Evolutionary conservation across 2,113 vertebrate genomes (phyloP).

Genomic region (Crotalus viridis): DNA sequence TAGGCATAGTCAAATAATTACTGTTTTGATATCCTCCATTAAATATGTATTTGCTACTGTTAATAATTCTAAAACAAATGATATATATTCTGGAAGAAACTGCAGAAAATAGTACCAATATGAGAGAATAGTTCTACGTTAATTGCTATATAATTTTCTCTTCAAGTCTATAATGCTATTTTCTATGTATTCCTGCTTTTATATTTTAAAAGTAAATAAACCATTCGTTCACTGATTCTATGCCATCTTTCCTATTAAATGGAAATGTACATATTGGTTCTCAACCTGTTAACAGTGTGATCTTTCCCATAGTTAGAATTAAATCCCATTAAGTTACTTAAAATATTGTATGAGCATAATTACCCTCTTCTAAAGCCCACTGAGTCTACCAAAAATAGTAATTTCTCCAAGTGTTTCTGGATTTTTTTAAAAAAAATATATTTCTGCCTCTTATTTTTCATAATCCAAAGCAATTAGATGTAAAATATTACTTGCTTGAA

Average conservation of each 20-base stretch:
- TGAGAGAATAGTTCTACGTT: not conserved
- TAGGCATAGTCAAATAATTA: not conserved
- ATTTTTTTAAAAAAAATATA: not conserved
- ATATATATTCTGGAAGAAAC: not conserved
- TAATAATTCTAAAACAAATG: not conserved
- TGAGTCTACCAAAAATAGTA: not conserved
- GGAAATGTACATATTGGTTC: not conserved
- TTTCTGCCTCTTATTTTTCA: not conserved
- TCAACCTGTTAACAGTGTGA: not conserved
- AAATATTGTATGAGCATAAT: not conserved
- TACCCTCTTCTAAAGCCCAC: not conserved
- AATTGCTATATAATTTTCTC: not conserved
- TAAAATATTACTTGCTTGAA: not conserved
- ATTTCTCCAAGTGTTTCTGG: not conserved
- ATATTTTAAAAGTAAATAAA: not conserved
- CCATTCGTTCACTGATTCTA: not conserved
- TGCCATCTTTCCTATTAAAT: not conserved
- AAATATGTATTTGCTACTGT: not conserved
- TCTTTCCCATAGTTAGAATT: not conserved
- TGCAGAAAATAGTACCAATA: not conserved
- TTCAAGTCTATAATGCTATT: slow-evolving; percentile 6
- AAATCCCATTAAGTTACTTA: not conserved
- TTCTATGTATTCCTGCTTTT: not conserved
- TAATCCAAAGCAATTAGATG: not conserved
- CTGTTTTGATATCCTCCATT: not conserved